These are phyloP conservation scores for Deilephila elpenor DNA, from an alignment of 2,888 invertebrate species.

Conservation along the genomic window DNA sequence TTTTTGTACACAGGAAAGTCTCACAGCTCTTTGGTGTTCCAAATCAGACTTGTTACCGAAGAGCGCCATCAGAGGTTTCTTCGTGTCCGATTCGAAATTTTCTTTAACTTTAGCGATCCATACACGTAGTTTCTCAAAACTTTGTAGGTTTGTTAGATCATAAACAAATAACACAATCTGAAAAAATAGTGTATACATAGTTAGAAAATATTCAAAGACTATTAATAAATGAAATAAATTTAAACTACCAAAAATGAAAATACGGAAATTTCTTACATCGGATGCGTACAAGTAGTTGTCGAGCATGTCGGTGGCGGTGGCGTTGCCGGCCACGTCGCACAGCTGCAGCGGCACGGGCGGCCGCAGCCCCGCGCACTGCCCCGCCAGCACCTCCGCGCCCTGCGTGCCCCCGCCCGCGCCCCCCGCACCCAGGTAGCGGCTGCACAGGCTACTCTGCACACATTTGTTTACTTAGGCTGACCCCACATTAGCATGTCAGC, in stretches of 20 bases:
- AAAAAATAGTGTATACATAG: constrained; percentile 41
- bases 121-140: constrained; percentile 89
- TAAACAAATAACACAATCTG: constrained; percentile 92
- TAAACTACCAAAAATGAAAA: too few relatives aligned
- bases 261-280: constrained; percentile 82
- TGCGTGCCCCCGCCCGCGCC: constrained; percentile 60
- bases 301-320: constrained; percentile 90
- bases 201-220: constrained; percentile 36
- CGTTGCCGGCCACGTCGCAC: constrained; percentile 93
- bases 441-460: constrained; percentile 71
- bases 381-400: constrained; percentile 79
- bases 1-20: constrained; percentile 86
- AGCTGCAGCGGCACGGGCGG: constrained; percentile 88
- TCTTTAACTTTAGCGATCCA: constrained; percentile 87
- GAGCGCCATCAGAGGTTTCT: constrained; percentile 84
- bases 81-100: constrained; percentile 69
- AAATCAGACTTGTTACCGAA: constrained; percentile 90
- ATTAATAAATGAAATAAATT: not conserved
- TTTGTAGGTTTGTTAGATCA: constrained; percentile 91
- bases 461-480: not conserved
- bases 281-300: constrained; percentile 89
- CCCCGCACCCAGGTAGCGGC: constrained; percentile 68
- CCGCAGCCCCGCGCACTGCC: constrained; percentile 72
- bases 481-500: too few relatives aligned
- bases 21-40: constrained; percentile 89